A percentile compares a stretch with the other conserved stretches of the same genome.
Evolutionary conservation across 2,797 vertebrate genomes (phyloP).

Genomic region (Mareca strepera): DNA sequence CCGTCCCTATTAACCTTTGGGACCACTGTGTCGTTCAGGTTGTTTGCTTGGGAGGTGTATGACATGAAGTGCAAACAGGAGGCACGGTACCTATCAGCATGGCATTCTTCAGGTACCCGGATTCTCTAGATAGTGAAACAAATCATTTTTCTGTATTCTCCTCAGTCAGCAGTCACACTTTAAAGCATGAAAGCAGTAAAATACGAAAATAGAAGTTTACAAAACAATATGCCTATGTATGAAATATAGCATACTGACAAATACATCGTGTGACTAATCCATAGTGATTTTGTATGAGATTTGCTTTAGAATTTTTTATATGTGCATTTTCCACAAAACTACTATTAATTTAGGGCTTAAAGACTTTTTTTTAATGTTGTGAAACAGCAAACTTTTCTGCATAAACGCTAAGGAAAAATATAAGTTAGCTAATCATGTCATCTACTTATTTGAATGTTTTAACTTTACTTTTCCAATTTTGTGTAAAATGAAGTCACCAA

Average conservation of each 20-base stretch:
- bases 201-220: neutral
- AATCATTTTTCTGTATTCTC: neutral
- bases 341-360: neutral
- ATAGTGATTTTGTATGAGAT: neutral
- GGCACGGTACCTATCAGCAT: neutral
- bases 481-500: neutral
- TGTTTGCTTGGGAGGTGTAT: neutral
- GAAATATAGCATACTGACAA: neutral
- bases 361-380: neutral
- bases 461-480: neutral
- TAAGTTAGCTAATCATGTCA: neutral
- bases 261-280: neutral
- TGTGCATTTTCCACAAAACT: neutral
- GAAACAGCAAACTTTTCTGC: neutral
- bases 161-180: neutral
- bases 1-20: neutral
- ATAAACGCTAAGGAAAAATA: neutral
- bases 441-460: neutral
- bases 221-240: neutral
- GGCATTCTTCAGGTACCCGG: neutral
- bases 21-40: accelerated
- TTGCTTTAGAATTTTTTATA: neutral
- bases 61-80: neutral
- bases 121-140: neutral
- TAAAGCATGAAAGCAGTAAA: neutral